phyloP scores from a whole-genome alignment of 2,888 invertebrate species.

The Pocota personata region DNA sequence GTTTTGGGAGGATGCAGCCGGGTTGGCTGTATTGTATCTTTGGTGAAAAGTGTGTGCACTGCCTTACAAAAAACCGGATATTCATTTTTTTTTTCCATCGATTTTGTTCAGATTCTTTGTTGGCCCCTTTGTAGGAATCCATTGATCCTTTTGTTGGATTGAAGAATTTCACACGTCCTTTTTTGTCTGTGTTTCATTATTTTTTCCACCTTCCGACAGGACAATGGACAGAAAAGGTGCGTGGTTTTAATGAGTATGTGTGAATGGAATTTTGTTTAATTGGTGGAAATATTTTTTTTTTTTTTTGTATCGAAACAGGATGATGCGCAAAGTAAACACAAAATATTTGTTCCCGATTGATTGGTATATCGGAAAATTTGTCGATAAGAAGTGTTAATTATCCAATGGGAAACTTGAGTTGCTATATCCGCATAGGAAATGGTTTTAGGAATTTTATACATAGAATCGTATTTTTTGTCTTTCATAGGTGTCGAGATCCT shows the following conservation, averaged over 20 bases:
- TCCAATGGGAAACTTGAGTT: background rate
- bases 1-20: conserved; percentile 42
- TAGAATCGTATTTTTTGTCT: too few species aligned
- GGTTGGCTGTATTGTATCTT: background rate
- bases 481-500: too few species aligned
- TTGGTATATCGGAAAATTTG: background rate
- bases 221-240: conserved; percentile 57
- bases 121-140: conserved; percentile 45
- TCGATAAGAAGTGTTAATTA: background rate
- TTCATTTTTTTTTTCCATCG: conserved; percentile 34
- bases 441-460: background rate
- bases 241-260: conserved; percentile 62
- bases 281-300: conserved; percentile 16
- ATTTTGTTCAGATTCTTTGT: conserved; percentile 40
- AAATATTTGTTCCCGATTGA: background rate
- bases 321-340: background rate
- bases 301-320: background rate
- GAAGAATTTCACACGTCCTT: conserved; percentile 71
- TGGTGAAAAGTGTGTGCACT: conserved; percentile 26
- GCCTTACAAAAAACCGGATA: conserved; percentile 67
- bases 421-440: background rate
- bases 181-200: conserved; percentile 23
- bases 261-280: conserved; percentile 51
- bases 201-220: conserved; percentile 1
- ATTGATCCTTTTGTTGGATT: conserved; percentile 68